Base-by-base conservation (phyloP, 2,113 vertebrate species). In the Nothobranchius furzeri region DNA sequence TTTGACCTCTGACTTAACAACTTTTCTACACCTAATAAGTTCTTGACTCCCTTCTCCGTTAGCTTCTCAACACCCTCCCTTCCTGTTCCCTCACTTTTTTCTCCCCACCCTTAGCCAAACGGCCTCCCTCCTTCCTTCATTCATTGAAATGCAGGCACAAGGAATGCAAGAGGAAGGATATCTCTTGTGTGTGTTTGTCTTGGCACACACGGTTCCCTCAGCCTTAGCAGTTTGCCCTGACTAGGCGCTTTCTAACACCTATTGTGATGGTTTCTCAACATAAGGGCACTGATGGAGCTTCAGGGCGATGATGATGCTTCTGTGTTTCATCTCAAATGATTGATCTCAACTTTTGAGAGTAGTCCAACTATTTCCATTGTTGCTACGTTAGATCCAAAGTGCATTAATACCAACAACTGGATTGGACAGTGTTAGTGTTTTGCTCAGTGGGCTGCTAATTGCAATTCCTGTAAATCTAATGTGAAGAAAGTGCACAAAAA, bases 101-200 rank as follows among this genome's bases (percentile, higher is more conserved):
- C 54, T 64, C 47, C 51, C 45, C 12, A 6, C 15, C 46, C 36
- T 43, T 17, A 35, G 35, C 59, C 5, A 5, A 6, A 10, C 53
- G 15, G 12, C 68, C 79, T 78, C 59, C 50, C 78, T 74, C 64
- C 80, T 77, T 88, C 74, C 85, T 80, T 73, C 70, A 24, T 67
- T 87, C 85, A 83, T 78, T 85, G 73, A 90, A 90, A 82, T 79
- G 62, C 71, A 63, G 76, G 76, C 36, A 50, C 1, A 10, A 85
- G 79, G 90, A 92, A 92, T 91, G 86, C 59, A 36, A 79, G 73
- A 89, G 89, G 90, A 92, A 92, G 90, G 86, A 90, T 87, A 83
- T 90, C 73, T 78, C 77, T 77, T 76, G 75, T 60, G 65, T 12
- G 51, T 79, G 86, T 87, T 92, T 88, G 72, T 83, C 69, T 91